These are phyloP conservation scores for Tenualosa ilisha DNA, from an alignment of 2,797 vertebrate species.

Conservation along the genomic window DNA sequence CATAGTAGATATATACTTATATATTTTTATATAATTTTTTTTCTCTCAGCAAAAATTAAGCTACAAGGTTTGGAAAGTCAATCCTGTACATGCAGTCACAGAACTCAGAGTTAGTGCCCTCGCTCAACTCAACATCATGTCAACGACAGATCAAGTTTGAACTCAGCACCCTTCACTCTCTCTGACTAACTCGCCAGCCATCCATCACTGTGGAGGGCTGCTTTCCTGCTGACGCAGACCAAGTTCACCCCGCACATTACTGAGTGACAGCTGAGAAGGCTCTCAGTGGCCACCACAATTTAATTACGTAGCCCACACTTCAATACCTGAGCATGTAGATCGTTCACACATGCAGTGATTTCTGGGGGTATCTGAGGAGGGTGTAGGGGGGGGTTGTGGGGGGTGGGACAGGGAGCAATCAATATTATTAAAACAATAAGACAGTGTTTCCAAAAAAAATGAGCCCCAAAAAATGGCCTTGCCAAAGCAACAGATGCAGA, in stretches of 20 bases:
- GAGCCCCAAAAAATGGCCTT: constrained; percentile 30
- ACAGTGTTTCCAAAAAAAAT: constrained; percentile 33
- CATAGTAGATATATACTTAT: constrained; percentile 82
- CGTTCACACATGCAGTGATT: constrained; percentile 72
- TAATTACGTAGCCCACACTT: constrained; percentile 65
- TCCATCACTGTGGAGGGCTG: constrained; percentile 49
- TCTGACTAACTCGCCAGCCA: constrained; percentile 59
- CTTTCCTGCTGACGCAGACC: constrained; percentile 36
- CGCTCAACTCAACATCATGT: constrained; percentile 62
- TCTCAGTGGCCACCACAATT: constrained; percentile 44
- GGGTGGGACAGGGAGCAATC: constrained; percentile 31
- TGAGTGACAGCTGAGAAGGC: constrained; percentile 15
- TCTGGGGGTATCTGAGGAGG: constrained; percentile 54
- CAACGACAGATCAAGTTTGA: constrained; percentile 72
- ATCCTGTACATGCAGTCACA: constrained; percentile 85
- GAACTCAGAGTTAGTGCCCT: constrained; percentile 79
- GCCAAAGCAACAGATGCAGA: constrained; percentile 45
- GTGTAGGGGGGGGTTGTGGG: not conserved
- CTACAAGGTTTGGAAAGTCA: constrained; percentile 76
- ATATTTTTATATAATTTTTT: constrained; percentile 54
- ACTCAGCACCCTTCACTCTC: constrained; percentile 68
- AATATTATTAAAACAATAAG: constrained; percentile 41
- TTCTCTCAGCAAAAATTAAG: constrained; percentile 75
- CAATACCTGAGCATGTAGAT: constrained; percentile 73
- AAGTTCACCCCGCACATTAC: constrained; percentile 12